Evolutionary conservation across 1,140 invertebrate species (phyloP), one percentile per base, ranked within the genome.

Genomic region (Wasmannia auropunctata): DNA sequence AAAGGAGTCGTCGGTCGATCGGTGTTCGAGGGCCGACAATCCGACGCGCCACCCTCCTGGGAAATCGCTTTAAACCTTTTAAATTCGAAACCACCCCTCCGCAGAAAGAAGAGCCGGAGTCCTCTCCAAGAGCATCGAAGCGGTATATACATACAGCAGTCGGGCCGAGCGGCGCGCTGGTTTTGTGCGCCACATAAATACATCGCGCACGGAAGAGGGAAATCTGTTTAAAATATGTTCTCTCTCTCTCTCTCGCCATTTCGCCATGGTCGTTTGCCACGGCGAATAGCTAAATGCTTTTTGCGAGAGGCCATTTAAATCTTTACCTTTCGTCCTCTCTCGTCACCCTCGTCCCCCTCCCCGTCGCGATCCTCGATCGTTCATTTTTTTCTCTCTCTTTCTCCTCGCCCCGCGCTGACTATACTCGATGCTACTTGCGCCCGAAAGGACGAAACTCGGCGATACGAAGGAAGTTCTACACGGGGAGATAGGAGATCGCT

Each of bases 21-120:
- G 86, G 85, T 86, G 86, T 92, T 88, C 85, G 88, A 89, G 88
- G 74, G 88, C 88, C 90, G 91, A 91, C 86, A 91, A 93, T 93
- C 87, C 89, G 89, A 76, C 91, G 88, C 81, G 72, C 89, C 91
- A 92, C 91, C 94, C 92, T 46, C 93, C 75, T 89, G 94, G 94
- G 94, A 95, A 95, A 95, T 95, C 94, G 95, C 77, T 95, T 94
- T 95, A 95, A 95, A 95, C 95, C 94, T 95, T 95, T 95, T 94
- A 95, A 94, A 95, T 93, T 94, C 88, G 91, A 79, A 62, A 85
- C 67, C 16, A 25, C 16, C 16, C 25, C n/a, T 31, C 56, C 69
- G 58, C 63, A 72, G 74, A 86, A 91, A 90, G 85, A 88, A 88
- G 76, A 60, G 72, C 80, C 86, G 11, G 49, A 85, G 79, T 86